phyloP scores from a whole-genome alignment of 1,140 invertebrate genomes.

The Liolophura sinensis region DNA sequence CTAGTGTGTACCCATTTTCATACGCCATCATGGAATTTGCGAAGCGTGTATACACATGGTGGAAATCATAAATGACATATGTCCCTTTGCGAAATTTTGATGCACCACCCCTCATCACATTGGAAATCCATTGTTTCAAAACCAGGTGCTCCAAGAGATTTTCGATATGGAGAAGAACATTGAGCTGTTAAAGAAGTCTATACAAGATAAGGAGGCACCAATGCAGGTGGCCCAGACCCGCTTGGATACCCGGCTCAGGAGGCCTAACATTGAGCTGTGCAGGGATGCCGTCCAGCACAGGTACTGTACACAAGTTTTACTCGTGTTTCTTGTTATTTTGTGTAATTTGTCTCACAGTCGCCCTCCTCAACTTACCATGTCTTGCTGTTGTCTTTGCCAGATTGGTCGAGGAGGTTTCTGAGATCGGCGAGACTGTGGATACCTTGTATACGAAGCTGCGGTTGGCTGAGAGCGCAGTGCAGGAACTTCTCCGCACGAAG shows the following conservation, averaged over 20 bases:
- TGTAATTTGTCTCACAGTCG: too few species aligned
- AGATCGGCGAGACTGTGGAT: conserved; percentile 58
- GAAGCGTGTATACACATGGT: too few species aligned
- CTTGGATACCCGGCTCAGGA: conserved; percentile 79
- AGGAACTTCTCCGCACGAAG: conserved; percentile 81
- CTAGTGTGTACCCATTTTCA: too few species aligned
- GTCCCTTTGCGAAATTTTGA: too few species aligned
- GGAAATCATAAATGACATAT: too few species aligned
- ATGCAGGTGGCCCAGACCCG: conserved; percentile 84
- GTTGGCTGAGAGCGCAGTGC: conserved; percentile 65
- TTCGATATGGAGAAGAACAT: conserved; percentile 73
- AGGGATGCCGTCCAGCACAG: conserved; percentile 81
- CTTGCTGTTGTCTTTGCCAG: conserved; percentile 34
- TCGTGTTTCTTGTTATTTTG: too few species aligned
- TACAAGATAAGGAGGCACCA: conserved; percentile 58
- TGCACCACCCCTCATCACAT: too few species aligned
- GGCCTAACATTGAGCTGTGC: conserved; percentile 87
- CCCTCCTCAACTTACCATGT: too few species aligned
- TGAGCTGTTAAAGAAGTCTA: conserved; percentile 59
- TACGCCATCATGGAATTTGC: too few species aligned
- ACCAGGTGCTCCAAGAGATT: conserved; percentile 83
- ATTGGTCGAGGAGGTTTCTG: conserved; percentile 56
- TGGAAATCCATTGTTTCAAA: too few species aligned
- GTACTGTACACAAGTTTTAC: conserved; percentile 55
- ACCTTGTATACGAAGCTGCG: conserved; percentile 53